phyloP scores from a whole-genome alignment of 2,113 vertebrate genomes.

The Lathamus discolor region DNA sequence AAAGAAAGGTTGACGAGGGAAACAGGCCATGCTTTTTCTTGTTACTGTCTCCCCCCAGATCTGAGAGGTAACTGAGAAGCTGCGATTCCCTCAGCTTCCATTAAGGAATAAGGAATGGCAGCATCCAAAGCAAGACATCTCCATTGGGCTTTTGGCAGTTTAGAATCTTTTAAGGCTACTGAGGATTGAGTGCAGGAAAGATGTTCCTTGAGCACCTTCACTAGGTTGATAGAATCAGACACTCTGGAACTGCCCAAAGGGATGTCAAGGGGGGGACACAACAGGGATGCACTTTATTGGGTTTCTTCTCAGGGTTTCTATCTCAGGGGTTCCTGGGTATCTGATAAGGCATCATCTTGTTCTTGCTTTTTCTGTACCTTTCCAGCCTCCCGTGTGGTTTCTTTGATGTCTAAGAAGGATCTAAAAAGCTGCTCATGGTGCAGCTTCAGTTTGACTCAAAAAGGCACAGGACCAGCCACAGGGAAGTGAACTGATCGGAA shows the following conservation, averaged over 20 bases:
- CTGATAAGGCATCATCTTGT: neutral
- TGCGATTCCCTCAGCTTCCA: neutral
- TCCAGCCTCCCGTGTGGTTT: neutral
- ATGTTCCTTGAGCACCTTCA: neutral
- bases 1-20: neutral
- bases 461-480: neutral
- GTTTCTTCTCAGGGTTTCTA: neutral
- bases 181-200: neutral
- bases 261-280: neutral
- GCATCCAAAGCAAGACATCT: neutral
- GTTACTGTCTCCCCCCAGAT: neutral
- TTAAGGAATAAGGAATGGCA: neutral
- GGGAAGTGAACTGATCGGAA: neutral
- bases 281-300: neutral
- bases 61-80: neutral
- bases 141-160: neutral
- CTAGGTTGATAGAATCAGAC: neutral
- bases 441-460: neutral
- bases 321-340: neutral
- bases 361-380: neutral
- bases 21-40: neutral
- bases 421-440: neutral
- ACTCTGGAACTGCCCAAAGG: neutral
- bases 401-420: neutral
- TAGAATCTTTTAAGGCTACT: neutral